These are phyloP conservation scores for Cerceris rybyensis DNA, from an alignment of 2,888 invertebrate species.

Conservation along the genomic window DNA sequence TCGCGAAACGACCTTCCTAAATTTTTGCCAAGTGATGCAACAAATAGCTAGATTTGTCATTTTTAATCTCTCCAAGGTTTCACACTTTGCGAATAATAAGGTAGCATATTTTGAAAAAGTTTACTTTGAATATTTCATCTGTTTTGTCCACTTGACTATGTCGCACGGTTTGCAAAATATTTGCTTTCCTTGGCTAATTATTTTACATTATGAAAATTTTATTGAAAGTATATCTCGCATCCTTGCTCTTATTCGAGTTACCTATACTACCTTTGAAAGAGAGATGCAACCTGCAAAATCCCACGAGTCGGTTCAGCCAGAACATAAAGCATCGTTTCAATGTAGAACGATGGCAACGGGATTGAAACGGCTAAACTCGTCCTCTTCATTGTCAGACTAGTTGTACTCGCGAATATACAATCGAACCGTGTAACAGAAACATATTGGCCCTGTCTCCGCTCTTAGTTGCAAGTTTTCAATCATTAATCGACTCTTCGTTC, in stretches of 20 bases:
- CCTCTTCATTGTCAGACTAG: conserved; percentile 7
- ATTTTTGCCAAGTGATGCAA: no score
- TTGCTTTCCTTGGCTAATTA: no score
- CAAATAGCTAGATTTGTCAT: no score
- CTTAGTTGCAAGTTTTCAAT: not conserved
- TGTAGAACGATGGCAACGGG: not conserved
- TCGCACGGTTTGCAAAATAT: no score
- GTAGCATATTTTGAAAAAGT: no score
- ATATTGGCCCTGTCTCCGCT: not conserved
- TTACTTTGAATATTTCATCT: no score
- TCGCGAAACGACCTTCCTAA: no score
- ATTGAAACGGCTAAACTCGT: conserved; percentile 20
- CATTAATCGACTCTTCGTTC: not conserved
- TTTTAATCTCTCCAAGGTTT: no score
- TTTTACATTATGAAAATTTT: no score
- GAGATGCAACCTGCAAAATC: conserved; percentile 11
- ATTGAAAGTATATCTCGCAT: not conserved
- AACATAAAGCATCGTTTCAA: conserved; percentile 6
- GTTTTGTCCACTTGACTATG: no score
- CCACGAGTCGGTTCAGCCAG: not conserved
- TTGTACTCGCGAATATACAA: not conserved
- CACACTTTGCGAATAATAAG: no score
- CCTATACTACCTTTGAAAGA: not conserved
- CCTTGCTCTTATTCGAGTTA: not conserved
- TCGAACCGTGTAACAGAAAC: not conserved